Evolutionary conservation across 2,888 invertebrate species (phyloP).

Genomic region (Sclerodermus sp.): DNA sequence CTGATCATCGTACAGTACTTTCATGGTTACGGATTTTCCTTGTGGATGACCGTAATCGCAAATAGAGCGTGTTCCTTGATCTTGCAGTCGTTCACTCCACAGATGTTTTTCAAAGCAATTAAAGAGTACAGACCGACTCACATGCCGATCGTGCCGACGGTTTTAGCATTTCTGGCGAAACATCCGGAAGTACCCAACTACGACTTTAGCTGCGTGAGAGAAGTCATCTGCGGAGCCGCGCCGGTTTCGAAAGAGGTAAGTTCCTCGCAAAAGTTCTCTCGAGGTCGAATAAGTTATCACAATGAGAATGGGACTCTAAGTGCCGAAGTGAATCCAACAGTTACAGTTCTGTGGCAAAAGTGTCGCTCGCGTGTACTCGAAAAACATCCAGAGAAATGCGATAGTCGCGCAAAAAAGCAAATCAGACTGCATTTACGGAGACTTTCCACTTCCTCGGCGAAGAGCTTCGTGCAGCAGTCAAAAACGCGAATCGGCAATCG

Average conservation of each 20-base stretch:
- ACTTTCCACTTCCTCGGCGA: no score
- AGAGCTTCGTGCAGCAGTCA: no score
- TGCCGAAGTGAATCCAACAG: slow-evolving; percentile 16
- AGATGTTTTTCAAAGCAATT: slow-evolving; percentile 32
- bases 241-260: slow-evolving; percentile 55
- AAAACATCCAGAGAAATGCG: slow-evolving; percentile 5
- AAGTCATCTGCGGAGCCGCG: slow-evolving; percentile 58
- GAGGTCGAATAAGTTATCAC: slow-evolving; percentile 11
- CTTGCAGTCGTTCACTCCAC: slow-evolving; percentile 34
- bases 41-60: background rate
- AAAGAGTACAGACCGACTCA: slow-evolving; percentile 35
- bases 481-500: no score
- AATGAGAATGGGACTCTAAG: slow-evolving; percentile 9
- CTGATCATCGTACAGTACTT: slow-evolving; percentile 31
- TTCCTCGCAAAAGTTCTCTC: slow-evolving; percentile 6
- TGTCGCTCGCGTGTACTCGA: slow-evolving; percentile 3
- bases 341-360: slow-evolving; percentile 4
- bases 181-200: slow-evolving; percentile 56
- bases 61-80: slow-evolving; percentile 13
- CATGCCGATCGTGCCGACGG: slow-evolving; percentile 59
- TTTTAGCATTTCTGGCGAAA: slow-evolving; percentile 60
- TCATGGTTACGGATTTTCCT: slow-evolving; percentile 34
- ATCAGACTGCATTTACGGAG: no score
- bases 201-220: slow-evolving; percentile 56
- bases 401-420: background rate